A percentile compares a stretch with the other conserved stretches of the same genome.
Conservation (phyloP, 2,888 invertebrate species). For the Sinhomidia bicolor region DNA sequence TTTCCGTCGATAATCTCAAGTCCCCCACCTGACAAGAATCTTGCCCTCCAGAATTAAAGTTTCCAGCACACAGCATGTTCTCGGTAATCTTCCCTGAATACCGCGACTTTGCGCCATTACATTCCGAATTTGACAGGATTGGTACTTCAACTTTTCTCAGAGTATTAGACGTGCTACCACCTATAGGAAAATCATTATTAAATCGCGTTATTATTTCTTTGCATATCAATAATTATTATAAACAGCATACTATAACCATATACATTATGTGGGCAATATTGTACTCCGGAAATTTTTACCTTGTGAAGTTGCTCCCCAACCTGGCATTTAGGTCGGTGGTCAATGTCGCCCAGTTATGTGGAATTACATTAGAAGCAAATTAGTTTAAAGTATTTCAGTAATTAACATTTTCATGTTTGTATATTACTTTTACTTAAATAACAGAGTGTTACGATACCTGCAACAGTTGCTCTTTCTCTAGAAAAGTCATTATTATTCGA, state of each 20-base stretch:
- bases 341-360: background rate
- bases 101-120: constrained; percentile 81
- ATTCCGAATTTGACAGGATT: constrained; percentile 89
- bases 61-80: constrained; percentile 76
- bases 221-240: no score
- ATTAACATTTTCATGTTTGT: no score
- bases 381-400: background rate
- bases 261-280: no score
- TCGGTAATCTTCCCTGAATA: constrained; percentile 76
- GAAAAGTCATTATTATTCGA: constrained; percentile 74
- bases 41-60: constrained; percentile 66
- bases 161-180: constrained; percentile 84
- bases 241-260: no score
- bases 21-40: constrained; percentile 72
- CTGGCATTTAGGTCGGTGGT: constrained; percentile 25
- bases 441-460: constrained; percentile 41
- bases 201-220: no score
- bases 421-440: no score
- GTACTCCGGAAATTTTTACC: constrained; percentile 17
- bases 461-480: constrained; percentile 75
- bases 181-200: background rate
- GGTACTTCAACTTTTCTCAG: constrained; percentile 91
- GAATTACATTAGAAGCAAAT: background rate
- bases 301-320: constrained; percentile 75
- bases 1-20: background rate